Percentiles rank a stretch among this genome's conserved stretches.
Evolutionary conservation across 2,113 vertebrate genomes (phyloP).

Genomic region (Addax nasomaculatus): DNA sequence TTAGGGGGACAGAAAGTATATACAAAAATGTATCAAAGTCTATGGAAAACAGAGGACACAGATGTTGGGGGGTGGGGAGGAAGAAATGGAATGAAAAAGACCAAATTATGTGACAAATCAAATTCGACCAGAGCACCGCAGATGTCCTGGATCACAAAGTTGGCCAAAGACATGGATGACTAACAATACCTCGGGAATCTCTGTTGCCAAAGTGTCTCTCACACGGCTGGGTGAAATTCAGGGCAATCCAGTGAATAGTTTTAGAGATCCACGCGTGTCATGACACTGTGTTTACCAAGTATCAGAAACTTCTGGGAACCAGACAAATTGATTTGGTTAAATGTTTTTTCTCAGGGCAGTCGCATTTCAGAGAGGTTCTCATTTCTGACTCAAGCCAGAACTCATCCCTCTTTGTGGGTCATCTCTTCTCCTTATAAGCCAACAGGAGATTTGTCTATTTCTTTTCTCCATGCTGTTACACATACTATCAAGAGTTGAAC

Average conservation of each 20-base stretch:
- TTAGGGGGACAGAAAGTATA: neutral
- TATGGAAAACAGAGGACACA: neutral
- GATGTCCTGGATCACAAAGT: neutral
- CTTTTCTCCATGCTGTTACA: neutral
- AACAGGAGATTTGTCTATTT: neutral
- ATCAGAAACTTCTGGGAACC: neutral
- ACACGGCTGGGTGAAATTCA: neutral
- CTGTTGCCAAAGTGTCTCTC: neutral
- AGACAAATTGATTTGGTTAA: neutral
- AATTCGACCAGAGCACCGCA: too few relatives aligned
- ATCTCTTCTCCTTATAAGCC: neutral
- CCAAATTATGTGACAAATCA: rapidly evolving
- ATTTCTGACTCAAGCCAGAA: neutral
- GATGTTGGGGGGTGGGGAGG: rapidly evolving
- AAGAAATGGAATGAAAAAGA: neutral
- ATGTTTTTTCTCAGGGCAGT: neutral
- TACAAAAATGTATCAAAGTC: neutral
- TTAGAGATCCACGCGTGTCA: rapidly evolving
- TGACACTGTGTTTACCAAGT: rapidly evolving
- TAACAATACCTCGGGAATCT: neutral
- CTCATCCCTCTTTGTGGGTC: neutral
- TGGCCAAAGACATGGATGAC: rapidly evolving
- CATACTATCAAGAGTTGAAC: neutral
- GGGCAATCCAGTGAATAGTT: neutral
- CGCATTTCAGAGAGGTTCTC: neutral